Conservation (phyloP, 2,113 vertebrate species). For the human (Homo sapiens) region GRCh38 chr9:124831001-124831500, state of each 20-base stretch:
- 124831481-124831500: too few species aligned
- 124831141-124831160: not conserved
- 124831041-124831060: not conserved
- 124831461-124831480: too few species aligned
- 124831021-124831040: not conserved
- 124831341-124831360: too few species aligned
- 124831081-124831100: not conserved
- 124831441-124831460: too few species aligned
- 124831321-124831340: too few species aligned
- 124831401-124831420: too few species aligned
- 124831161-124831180: not conserved
- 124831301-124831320: too few species aligned
- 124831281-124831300: rapidly evolving
- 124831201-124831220: too few species aligned
- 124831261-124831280: not conserved
- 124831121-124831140: not conserved
- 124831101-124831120: not conserved
- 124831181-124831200: not conserved
- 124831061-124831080: not conserved
- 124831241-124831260: not conserved
- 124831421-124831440: too few species aligned
- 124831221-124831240: not conserved
- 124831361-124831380: too few species aligned
- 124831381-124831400: too few species aligned
- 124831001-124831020: not conserved